Evolutionary conservation across 1,140 invertebrate genomes (phyloP).

Genomic region (Gryllus bimaculatus): DNA sequence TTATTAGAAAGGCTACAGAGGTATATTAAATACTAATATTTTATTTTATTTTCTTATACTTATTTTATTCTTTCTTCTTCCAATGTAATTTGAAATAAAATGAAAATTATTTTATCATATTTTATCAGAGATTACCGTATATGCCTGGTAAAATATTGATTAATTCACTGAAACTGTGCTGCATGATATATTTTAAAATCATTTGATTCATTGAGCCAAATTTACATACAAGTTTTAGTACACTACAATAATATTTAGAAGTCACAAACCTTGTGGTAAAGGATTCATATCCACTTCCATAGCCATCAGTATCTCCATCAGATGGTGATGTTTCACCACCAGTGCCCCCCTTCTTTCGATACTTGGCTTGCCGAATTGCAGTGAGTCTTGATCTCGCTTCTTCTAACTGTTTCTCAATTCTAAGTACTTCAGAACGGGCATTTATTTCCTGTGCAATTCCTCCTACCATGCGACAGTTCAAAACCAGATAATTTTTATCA

Average conservation of each 20-base stretch:
- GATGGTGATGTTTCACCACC: conserved; percentile 42
- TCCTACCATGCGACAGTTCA: conserved; percentile 86
- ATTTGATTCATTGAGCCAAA: no score
- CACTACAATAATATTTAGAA: no score
- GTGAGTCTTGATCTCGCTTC: conserved; percentile 82
- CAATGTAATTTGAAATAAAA: no score
- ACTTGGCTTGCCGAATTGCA: conserved; percentile 75
- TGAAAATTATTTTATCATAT: no score
- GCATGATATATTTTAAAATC: no score
- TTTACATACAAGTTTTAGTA: no score
- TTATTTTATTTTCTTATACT: background rate
- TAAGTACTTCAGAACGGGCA: conserved; percentile 74
- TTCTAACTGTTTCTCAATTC: conserved; percentile 87
- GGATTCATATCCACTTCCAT: conserved; percentile 36
- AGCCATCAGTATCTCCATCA: conserved; percentile 39
- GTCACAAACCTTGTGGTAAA: conserved; percentile 26
- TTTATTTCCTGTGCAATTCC: conserved; percentile 90
- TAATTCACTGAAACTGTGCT: no score
- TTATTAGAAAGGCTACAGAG: background rate
- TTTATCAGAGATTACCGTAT: no score
- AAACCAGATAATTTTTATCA: conserved; percentile 79
- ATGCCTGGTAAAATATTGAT: no score
- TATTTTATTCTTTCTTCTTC: no score
- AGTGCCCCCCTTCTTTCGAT: conserved; percentile 52
- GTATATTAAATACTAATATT: no score